Conservation (phyloP, 2,797 vertebrate species). For the Smutsia gigantea region DNA sequence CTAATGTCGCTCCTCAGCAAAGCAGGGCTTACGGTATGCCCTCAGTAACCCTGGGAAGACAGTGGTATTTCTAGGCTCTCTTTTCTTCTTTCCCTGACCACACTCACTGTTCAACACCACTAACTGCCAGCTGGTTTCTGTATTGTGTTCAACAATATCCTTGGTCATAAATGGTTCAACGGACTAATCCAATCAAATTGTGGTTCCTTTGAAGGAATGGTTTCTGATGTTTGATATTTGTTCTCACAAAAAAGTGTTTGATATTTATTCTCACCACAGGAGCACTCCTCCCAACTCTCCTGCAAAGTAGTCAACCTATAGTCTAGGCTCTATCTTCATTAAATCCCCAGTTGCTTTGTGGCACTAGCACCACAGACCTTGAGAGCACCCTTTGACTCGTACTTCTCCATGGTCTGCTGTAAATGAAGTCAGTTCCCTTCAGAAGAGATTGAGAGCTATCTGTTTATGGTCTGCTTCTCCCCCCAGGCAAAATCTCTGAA, state of each 20-base stretch:
- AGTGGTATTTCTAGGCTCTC: not conserved
- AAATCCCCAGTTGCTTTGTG: not conserved
- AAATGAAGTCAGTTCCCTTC: not conserved
- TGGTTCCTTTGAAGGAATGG: not conserved
- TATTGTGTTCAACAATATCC: not conserved
- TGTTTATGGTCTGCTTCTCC: not conserved
- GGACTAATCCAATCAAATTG: not conserved
- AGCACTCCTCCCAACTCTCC: not conserved
- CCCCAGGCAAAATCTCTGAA: not conserved
- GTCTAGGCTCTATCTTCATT: not conserved
- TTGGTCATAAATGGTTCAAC: not conserved
- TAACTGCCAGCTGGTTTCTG: not conserved
- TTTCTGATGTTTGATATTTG: not conserved
- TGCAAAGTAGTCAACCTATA: not conserved
- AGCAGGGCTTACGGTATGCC: not conserved
- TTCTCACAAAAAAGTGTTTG: not conserved
- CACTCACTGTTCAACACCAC: not conserved
- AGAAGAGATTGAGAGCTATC: not conserved
- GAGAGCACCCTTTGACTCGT: not conserved
- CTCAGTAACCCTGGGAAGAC: not conserved
- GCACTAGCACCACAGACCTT: not conserved
- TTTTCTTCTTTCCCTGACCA: not conserved
- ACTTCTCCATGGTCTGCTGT: not conserved
- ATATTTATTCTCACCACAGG: not conserved
- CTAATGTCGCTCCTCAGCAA: not conserved